Evolutionary conservation across 2,113 vertebrate species (phyloP).

Genomic region (Chamaea fasciata): DNA sequence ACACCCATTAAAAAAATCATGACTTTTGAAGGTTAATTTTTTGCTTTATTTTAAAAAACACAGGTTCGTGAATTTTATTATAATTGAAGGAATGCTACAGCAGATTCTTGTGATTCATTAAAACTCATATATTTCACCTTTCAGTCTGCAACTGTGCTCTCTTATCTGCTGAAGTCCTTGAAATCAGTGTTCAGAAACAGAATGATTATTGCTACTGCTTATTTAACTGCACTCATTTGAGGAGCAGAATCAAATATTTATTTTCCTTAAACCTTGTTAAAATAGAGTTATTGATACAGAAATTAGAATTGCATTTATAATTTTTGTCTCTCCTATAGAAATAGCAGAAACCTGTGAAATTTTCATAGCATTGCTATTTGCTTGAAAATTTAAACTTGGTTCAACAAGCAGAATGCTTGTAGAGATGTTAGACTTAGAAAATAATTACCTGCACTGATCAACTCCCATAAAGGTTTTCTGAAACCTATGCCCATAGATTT

Average conservation of each 20-base stretch:
- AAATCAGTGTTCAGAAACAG: neutral
- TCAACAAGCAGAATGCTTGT: neutral
- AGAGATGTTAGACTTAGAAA: neutral
- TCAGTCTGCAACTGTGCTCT: neutral
- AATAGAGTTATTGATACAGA: neutral
- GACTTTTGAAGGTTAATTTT: neutral
- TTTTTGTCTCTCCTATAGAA: neutral
- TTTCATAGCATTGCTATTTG: neutral
- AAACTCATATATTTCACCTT: neutral
- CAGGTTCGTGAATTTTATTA: neutral
- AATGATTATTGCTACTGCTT: neutral
- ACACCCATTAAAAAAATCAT: neutral
- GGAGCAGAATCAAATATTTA: neutral
- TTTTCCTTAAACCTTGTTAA: neutral
- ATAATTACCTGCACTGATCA: neutral
- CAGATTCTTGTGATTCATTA: neutral
- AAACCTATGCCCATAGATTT: neutral
- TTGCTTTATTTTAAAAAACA: neutral
- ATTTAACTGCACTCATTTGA: neutral
- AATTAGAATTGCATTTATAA: neutral
- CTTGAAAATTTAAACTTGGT: neutral
- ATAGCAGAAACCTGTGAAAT: neutral
- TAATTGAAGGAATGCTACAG: neutral
- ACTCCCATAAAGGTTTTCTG: neutral
- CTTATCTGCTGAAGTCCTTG: neutral